Evolutionary conservation across 2,888 invertebrate species (phyloP), one percentile per base, ranked within the genome.

Genomic region (Sepiola atlantica): DNA sequence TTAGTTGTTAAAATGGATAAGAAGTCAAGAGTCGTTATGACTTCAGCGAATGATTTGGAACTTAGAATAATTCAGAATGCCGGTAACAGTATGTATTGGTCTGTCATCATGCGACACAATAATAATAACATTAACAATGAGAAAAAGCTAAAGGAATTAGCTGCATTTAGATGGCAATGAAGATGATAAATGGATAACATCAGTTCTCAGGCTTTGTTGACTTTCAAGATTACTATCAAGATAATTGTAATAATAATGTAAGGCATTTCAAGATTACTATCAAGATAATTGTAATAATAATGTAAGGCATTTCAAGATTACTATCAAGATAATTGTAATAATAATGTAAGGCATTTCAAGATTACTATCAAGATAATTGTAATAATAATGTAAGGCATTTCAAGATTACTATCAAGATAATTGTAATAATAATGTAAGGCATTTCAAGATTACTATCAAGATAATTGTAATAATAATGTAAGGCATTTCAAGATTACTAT

Each of bases 91-190:
- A 77, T 77, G 77, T 14, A 77, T 92, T 92, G 54, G 92, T 92
- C 92, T 92, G 92, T 92, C 92, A 92, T 54, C 92, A 92, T 92
- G 92, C 92, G 54, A 92, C 92, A 92, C 55, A 55, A 28, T 92
- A 55, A 92, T 77, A 77, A 77, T 77, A 16, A 77, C 21, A 77
- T 21, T 77, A n/a, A n/a, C n/a, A 77, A 77, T 77, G 77, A n/a
- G n/a, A 92, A 55, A 28, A 92, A 92, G 92, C 92, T 92, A 92
- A 35, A 6, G 55, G 45, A 35, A 92, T 55, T 92, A 92, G 55
- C n/a, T 55, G 55, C 54, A 28, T 92, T 45, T 55, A 55, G 92
- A 92, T 92, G 92, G 54, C 92, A 92, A 92, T 92, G 92, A 92
- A 45, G 54, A 92, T 45, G 45, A 55, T 35, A 18, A 14, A 92